These are phyloP conservation scores for Etheostoma nigrum DNA, from an alignment of 2,797 vertebrate genomes.

Conservation along the genomic window DNA sequence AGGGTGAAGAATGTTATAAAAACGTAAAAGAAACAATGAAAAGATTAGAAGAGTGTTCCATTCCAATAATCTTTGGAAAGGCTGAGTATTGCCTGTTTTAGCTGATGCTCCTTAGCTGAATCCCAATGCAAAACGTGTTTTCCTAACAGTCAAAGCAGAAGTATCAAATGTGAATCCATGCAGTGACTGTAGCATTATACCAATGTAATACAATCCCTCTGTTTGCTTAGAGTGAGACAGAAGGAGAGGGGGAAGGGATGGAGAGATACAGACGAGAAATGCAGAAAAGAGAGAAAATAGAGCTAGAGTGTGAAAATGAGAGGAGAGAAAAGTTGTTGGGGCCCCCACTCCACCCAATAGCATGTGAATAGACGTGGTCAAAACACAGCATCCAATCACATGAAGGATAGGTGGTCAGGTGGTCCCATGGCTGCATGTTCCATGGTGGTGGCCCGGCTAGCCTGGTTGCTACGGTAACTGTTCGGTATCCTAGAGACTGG, in stretches of 20 bases:
- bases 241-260: constrained; percentile 7
- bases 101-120: background rate
- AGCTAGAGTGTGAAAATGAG: constrained; percentile 46
- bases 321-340: constrained; percentile 39
- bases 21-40: background rate
- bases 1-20: background rate
- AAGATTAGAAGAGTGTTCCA: background rate
- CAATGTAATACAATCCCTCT: constrained; percentile 42
- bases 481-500: constrained; percentile 79
- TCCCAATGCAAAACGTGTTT: background rate
- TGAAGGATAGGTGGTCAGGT: constrained; percentile 59
- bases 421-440: constrained; percentile 54
- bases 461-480: constrained; percentile 79
- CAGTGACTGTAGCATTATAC: constrained; percentile 29
- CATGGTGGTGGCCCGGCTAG: constrained; percentile 61
- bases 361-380: constrained; percentile 44
- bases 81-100: background rate
- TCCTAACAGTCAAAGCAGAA: constrained; percentile 17
- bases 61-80: background rate
- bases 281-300: constrained; percentile 24
- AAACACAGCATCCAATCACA: constrained; percentile 61
- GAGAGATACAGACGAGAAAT: background rate
- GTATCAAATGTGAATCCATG: constrained; percentile 27
- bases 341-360: constrained; percentile 41
- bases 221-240: constrained; percentile 23